Base-by-base conservation (phyloP, 2,113 vertebrate species). In the Protobothrops flavoviridis region DNA sequence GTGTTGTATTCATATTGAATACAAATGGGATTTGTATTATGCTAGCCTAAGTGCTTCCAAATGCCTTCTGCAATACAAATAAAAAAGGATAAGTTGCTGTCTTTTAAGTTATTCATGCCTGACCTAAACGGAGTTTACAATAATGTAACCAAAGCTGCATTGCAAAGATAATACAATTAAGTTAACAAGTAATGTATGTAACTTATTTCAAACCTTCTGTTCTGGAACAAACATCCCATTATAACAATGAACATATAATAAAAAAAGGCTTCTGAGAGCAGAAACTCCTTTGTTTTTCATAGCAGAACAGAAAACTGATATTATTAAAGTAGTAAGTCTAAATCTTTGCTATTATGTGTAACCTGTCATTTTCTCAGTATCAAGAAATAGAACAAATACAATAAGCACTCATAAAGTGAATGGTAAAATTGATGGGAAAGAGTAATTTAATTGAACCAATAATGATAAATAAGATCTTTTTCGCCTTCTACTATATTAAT, bases 191-290 rank as follows among this genome's bases (percentile, higher is more conserved):
- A 45, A 59, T 92, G 24, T 85, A 85, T 93, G 92, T 91, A 92
- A 91, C 52, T 94, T 92, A 88, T 87, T 95, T 92, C 13, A 93
- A 59, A 53, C 94, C 92, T 95, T 91, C 93, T 91, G 33, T 92
- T 90, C 45, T 55, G 50, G n/a, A 90, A 92, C 74, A 94, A 92
- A 33, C 57, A 64, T 59, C 1, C 91, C 93, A 85, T 95, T 91
- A 94, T 74, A 86, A 91, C 0, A 0, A 3, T 87, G 23, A 20
- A 64, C 11, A 74, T n/a, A 89, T 87, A 93, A 87, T 29, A 89
- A 85, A 12, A 39, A 39, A 85, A 7, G n/a, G 15, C 88, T 94
- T 89, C 29, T 57, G 43, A 81, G 95, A 94, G 91, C 53, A 90
- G 59, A 93, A 92, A 53, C 11, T 0, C 11, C 13, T 94, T 90